These are phyloP conservation scores for Glareola pratincola DNA, from an alignment of 2,113 vertebrate genomes.

Conservation along the genomic window DNA sequence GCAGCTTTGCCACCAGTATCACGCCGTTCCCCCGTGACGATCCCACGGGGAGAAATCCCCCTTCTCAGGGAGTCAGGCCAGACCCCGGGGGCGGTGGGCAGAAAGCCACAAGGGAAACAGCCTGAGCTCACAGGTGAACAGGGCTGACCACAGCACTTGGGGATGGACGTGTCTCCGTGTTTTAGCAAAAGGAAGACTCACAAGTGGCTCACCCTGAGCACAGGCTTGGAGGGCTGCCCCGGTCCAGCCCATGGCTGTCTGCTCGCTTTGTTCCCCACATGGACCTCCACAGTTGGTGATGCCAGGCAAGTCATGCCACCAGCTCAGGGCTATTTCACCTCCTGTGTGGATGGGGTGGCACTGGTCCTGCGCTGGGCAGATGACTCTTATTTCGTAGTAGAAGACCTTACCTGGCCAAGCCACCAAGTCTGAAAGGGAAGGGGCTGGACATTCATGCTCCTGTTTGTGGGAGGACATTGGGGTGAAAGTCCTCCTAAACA, in stretches of 20 bases:
- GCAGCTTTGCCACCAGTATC: neutral
- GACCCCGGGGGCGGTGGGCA: neutral
- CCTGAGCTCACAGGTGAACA: neutral
- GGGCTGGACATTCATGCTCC: neutral
- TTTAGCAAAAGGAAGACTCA: neutral
- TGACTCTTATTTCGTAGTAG: neutral
- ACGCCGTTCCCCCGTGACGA: accelerated
- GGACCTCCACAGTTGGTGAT: neutral
- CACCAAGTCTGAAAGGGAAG: neutral
- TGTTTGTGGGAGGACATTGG: neutral
- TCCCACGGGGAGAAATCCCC: neutral
- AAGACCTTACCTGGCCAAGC: neutral
- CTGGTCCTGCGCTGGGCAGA: neutral
- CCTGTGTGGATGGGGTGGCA: neutral
- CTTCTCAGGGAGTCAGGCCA: neutral
- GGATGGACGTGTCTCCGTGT: neutral
- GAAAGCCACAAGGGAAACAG: neutral
- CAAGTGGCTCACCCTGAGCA: neutral
- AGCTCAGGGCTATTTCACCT: neutral
- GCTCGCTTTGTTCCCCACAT: neutral
- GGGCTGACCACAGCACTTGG: accelerated
- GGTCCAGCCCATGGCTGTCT: neutral
- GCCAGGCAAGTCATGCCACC: neutral
- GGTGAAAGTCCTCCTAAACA: neutral
- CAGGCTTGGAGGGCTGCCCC: too few species aligned